Evolutionary conservation across 1,140 invertebrate genomes (phyloP).

Genomic region (Charaxes varanes): DNA sequence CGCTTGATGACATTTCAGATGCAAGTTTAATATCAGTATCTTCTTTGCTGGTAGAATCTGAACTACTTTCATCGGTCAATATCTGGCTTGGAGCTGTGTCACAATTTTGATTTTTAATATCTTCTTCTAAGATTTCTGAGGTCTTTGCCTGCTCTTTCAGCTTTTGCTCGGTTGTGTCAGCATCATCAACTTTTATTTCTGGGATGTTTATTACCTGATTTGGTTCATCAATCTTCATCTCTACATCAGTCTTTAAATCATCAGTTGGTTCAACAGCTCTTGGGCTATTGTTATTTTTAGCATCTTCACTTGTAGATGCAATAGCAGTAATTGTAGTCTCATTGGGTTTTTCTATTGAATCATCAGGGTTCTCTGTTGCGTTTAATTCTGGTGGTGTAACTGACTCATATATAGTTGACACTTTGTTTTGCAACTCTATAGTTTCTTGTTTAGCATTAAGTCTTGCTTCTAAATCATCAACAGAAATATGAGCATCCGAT

Average conservation of each 20-base stretch:
- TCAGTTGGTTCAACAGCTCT: constrained; percentile 7
- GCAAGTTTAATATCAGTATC: constrained; percentile 41
- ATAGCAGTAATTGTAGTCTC: constrained; percentile 16
- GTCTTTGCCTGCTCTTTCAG: constrained; percentile 31
- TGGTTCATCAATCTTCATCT: constrained; percentile 37
- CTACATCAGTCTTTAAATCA: constrained; percentile 36
- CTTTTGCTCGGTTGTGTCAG: constrained; percentile 56
- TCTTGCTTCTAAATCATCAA: constrained; percentile 52
- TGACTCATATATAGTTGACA: constrained; percentile 39
- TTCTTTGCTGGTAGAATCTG: constrained; percentile 45
- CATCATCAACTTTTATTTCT: constrained; percentile 61
- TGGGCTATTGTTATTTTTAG: constrained; percentile 20
- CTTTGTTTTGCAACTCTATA: constrained; percentile 41
- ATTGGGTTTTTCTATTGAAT: constrained; percentile 25
- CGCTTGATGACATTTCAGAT: constrained; percentile 55
- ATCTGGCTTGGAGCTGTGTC: constrained; percentile 22
- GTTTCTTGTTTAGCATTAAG: constrained; percentile 44
- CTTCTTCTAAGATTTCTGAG: constrained; percentile 10
- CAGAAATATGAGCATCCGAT: constrained; percentile 55
- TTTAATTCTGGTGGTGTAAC: constrained; percentile 43
- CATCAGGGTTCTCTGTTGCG: constrained; percentile 21
- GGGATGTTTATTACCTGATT: constrained; percentile 39
- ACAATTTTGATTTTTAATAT: constrained; percentile 15
- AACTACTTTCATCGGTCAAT: constrained; percentile 44
- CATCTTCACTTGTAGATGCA: constrained; percentile 26